Evolutionary conservation across 2,888 invertebrate genomes (phyloP).

Genomic region (Drosophila stalkeri): DNA sequence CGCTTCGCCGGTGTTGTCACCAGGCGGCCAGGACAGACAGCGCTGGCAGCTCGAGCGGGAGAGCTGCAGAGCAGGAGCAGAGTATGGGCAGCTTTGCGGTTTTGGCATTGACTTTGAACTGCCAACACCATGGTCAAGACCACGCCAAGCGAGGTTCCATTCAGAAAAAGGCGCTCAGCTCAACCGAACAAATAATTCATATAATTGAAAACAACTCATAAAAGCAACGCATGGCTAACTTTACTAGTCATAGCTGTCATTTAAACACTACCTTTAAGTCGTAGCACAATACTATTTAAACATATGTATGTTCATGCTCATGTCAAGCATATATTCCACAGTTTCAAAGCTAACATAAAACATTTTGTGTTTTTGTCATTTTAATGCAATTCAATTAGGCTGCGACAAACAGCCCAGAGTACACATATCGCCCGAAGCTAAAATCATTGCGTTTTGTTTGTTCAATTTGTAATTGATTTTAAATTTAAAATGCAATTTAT

Average conservation of each 20-base stretch:
- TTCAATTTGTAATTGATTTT: background rate
- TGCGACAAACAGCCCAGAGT: background rate
- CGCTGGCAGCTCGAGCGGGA: background rate
- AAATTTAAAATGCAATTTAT: background rate
- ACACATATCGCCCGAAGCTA: background rate
- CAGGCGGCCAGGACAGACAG: slow-evolving; percentile 39
- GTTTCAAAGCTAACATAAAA: background rate
- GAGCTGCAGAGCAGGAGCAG: slow-evolving; percentile 9
- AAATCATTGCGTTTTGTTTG: no score
- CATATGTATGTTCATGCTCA: background rate
- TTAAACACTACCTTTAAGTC: background rate
- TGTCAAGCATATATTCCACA: background rate
- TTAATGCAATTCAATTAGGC: slow-evolving; percentile 1
- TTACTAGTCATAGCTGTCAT: background rate
- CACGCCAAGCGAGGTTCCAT: slow-evolving; percentile 42
- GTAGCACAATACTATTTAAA: background rate
- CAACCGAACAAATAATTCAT: background rate
- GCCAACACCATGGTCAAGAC: slow-evolving; percentile 40
- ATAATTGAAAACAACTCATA: background rate
- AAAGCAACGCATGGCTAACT: background rate
- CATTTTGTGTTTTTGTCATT: background rate
- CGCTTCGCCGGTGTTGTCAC: slow-evolving; percentile 52
- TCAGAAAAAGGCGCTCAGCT: slow-evolving; percentile 2
- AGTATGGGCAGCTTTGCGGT: slow-evolving; percentile 22
- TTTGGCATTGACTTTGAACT: slow-evolving; percentile 69